Conservation (phyloP, 2,888 invertebrate species). For the Drosophila fungiperda region DNA sequence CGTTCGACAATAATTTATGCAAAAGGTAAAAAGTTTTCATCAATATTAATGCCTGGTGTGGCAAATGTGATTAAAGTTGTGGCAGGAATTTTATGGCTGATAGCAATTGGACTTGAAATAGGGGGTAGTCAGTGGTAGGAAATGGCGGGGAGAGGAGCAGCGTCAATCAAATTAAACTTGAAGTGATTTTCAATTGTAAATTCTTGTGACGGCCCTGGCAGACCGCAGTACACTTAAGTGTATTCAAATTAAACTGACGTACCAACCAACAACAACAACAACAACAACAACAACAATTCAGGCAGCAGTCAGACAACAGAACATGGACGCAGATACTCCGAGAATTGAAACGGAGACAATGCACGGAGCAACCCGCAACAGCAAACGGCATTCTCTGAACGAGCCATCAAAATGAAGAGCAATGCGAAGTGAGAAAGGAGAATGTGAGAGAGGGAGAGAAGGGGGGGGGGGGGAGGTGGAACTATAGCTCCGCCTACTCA, state of each 20-base stretch:
- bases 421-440: not conserved
- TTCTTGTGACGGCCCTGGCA: slow-evolving; percentile 71
- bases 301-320: slow-evolving; percentile 44
- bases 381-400: slow-evolving; percentile 33
- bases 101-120: not conserved
- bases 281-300: not conserved
- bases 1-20: slow-evolving; percentile 57
- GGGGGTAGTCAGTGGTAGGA: not conserved
- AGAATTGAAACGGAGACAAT: slow-evolving; percentile 52
- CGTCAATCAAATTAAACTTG: slow-evolving; percentile 80
- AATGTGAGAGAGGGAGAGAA: not conserved
- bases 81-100: slow-evolving; percentile 12
- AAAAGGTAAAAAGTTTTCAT: slow-evolving; percentile 66
- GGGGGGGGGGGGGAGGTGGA: not conserved
- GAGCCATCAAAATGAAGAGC: slow-evolving; percentile 27
- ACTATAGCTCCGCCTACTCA: not conserved
- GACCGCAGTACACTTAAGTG: slow-evolving; percentile 80
- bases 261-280: slow-evolving; percentile 64
- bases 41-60: slow-evolving; percentile 69
- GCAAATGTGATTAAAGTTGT: slow-evolving; percentile 76
- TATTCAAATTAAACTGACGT: slow-evolving; percentile 80
- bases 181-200: slow-evolving; percentile 81
- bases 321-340: slow-evolving; percentile 9
- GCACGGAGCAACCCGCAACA: slow-evolving; percentile 20
- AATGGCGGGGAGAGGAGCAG: not conserved